A percentile compares a stretch with the other conserved stretches of the same genome.
Conservation (phyloP, 2,797 vertebrate genomes). For the Xiphorhynchus erythropygius region DNA sequence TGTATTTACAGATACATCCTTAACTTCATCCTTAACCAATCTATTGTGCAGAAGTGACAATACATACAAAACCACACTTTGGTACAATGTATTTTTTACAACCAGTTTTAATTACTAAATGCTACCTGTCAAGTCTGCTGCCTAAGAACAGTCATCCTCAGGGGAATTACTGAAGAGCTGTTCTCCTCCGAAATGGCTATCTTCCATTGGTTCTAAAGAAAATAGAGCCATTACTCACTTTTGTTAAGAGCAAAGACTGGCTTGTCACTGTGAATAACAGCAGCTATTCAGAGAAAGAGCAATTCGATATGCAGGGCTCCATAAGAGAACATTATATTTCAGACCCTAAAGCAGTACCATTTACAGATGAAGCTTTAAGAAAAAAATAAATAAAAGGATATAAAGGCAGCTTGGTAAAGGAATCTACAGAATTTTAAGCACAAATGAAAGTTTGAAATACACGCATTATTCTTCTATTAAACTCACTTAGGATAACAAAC, state of each 20-base stretch:
- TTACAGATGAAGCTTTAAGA: not conserved
- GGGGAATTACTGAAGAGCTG: not conserved
- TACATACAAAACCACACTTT: no score
- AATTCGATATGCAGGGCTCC: not conserved
- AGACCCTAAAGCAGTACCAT: not conserved
- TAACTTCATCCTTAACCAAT: no score
- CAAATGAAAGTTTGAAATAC: not conserved
- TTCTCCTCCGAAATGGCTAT: not conserved
- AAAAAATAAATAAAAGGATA: not conserved
- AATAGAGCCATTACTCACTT: not conserved
- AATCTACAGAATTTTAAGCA: not conserved
- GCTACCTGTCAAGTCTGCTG: not conserved
- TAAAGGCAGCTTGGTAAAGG: not conserved
- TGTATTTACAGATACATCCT: no score
- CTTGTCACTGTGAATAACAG: not conserved
- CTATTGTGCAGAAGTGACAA: no score
- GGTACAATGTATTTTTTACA: no score
- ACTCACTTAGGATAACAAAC: not conserved
- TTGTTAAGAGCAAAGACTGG: not conserved
- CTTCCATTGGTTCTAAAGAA: not conserved
- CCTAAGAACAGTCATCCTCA: not conserved
- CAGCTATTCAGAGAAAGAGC: not conserved
- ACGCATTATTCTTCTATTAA: not conserved
- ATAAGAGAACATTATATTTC: not conserved
- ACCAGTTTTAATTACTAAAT: not conserved